These are phyloP conservation scores for Telmatochromis bifrenatus DNA, from an alignment of 2,113 vertebrate genomes.

Conservation along the genomic window DNA sequence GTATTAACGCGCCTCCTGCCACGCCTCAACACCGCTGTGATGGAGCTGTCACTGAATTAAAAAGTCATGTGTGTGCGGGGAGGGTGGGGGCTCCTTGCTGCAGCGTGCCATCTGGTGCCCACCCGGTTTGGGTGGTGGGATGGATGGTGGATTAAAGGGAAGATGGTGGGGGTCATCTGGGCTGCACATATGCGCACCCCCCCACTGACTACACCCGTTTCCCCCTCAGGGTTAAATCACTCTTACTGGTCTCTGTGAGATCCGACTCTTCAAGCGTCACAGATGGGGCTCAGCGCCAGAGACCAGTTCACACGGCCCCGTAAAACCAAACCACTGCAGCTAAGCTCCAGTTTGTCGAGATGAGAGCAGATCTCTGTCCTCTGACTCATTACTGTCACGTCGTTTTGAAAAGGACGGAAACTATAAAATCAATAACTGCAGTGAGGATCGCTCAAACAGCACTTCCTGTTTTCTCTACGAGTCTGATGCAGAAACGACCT, in stretches of 20 bases:
- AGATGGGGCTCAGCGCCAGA: neutral
- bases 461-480: neutral
- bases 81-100: neutral
- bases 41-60: conserved; percentile 61
- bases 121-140: conserved; percentile 17
- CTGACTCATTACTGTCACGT: neutral
- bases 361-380: neutral
- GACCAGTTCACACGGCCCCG: neutral
- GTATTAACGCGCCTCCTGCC: conserved; percentile 28
- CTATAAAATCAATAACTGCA: neutral
- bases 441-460: rapidly evolving
- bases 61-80: conserved; percentile 10
- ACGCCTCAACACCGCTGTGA: conserved; percentile 46
- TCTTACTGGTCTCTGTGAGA: neutral
- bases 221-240: neutral
- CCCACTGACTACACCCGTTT: neutral
- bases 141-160: neutral
- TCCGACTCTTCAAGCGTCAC: neutral
- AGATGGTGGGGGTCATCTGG: neutral
- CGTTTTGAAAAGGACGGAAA: neutral
- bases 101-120: conserved; percentile 54
- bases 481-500: neutral
- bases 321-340: neutral
- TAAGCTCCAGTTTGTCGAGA: neutral
- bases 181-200: neutral